phyloP scores from a whole-genome alignment of 2,888 invertebrate species.

The Oxystoma pomonae region DNA sequence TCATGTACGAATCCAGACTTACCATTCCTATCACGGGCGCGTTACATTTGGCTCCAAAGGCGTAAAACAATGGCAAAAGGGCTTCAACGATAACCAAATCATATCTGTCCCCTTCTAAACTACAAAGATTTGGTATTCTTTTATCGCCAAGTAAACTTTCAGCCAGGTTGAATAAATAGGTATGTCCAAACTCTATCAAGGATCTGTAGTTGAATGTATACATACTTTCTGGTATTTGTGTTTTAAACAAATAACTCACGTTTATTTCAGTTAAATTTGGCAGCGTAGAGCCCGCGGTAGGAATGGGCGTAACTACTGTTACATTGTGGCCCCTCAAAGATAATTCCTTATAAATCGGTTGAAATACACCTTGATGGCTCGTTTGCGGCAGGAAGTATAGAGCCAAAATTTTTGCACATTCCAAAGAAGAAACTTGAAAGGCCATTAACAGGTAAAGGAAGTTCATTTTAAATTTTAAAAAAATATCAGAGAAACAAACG shows the following conservation, averaged over 20 bases:
- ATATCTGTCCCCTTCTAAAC: constrained; percentile 6
- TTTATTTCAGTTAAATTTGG: not conserved
- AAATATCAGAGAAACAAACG: no score
- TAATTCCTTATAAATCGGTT: constrained; percentile 47
- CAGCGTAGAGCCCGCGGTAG: not conserved
- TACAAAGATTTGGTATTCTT: not conserved
- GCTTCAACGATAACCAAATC: constrained; percentile 21
- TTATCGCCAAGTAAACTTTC: no score
- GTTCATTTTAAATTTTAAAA: no score
- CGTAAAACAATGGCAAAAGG: constrained; percentile 2
- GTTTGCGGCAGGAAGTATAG: constrained; percentile 39
- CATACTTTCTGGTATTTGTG: no score
- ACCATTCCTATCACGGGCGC: constrained; percentile 17
- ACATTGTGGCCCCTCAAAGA: constrained; percentile 49
- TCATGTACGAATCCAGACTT: constrained; percentile 26
- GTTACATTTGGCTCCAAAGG: constrained; percentile 3
- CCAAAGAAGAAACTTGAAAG: no score
- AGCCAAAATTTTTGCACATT: no score
- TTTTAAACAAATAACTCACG: no score
- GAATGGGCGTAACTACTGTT: constrained; percentile 43
- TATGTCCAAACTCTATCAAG: no score
- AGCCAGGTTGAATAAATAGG: no score
- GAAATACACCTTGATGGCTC: constrained; percentile 50
- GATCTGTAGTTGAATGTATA: no score
- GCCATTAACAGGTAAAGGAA: no score